phyloP scores from a whole-genome alignment of 2,113 vertebrate genomes.

The Crotalus horridus region DNA sequence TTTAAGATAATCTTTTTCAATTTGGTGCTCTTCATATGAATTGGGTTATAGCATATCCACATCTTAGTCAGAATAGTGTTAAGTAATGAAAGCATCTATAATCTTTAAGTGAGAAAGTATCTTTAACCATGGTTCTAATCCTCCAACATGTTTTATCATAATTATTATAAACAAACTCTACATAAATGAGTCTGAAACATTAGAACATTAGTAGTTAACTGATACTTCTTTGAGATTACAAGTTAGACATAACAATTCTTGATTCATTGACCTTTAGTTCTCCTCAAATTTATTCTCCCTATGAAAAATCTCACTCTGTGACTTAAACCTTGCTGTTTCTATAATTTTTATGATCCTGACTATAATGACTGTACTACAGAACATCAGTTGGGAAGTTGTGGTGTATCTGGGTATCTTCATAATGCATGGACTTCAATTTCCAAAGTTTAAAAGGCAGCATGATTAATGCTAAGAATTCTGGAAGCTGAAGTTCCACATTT shows the following conservation, averaged over 20 bases:
- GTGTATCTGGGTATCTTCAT: not conserved
- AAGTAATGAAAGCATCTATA: not conserved
- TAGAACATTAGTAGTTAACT: not conserved
- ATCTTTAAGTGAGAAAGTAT: not conserved
- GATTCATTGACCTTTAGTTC: not conserved
- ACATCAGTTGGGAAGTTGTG: not conserved
- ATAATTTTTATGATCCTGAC: not conserved
- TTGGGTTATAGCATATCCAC: not conserved
- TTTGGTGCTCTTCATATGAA: not conserved
- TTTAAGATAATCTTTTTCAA: not conserved
- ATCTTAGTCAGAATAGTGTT: too few relatives aligned
- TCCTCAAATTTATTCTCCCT: too few relatives aligned
- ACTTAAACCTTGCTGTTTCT: not conserved
- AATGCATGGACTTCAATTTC: not conserved
- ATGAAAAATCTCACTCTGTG: not conserved
- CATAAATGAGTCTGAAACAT: not conserved
- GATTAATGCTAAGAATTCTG: not conserved
- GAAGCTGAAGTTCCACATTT: not conserved
- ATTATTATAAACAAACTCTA: not conserved
- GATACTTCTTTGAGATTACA: not conserved
- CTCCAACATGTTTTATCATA: not conserved
- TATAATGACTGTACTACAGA: not conserved
- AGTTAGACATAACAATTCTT: not conserved
- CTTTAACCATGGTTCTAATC: not conserved
- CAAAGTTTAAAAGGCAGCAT: not conserved